Base-by-base conservation (phyloP, 2,888 invertebrate genomes). In the Acanthoscelides obtectus region DNA sequence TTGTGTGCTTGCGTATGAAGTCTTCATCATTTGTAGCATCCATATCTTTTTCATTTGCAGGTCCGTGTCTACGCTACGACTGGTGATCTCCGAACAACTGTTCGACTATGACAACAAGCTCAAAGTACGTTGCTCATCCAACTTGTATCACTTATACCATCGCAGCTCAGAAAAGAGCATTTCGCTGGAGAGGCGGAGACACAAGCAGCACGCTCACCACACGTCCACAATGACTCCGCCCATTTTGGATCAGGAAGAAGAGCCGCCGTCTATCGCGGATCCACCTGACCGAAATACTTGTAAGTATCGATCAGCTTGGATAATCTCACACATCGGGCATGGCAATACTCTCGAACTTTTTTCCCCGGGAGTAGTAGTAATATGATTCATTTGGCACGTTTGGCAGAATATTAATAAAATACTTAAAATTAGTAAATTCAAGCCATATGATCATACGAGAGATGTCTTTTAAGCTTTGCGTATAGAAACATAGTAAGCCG, bases 161-260 rank as follows among this genome's bases (percentile, higher is more conserved):
- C 88, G 90, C 82, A 90, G 89, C 79, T 89, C 89, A 6, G 92
- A 92, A 82, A 90, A 89, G 78, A 90, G 88, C 76, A 88, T 90
- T 63, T 89, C 90, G 80, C 88, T 90, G 79, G 89, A 90, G 76
- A 82, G 77, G 71, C 77, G 76, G 70, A 82, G 77, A 71, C 77
- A 76, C 69, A 74, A 76, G 69, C 66, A 66, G 22, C 66, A 66
- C 1, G 21, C 5, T 22, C 66, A 66, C 22, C 66, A 22, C 66
- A 66, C 20, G 21, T 66, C 66, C 20, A 66, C 45, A 45, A 12
- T 45, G 45, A 12, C 17, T 45, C 5, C 45, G 17, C 45, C 45
- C 12, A 45, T 45, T 45, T 45, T 12, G 3, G 45, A 45, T 45
- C 45, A 45, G 17, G 45, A 45, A 17, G 45, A 45, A 17, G 45